These are phyloP conservation scores for Venustaconcha ellipsiformis DNA, from an alignment of 1,140 invertebrate species.

Conservation along the genomic window DNA sequence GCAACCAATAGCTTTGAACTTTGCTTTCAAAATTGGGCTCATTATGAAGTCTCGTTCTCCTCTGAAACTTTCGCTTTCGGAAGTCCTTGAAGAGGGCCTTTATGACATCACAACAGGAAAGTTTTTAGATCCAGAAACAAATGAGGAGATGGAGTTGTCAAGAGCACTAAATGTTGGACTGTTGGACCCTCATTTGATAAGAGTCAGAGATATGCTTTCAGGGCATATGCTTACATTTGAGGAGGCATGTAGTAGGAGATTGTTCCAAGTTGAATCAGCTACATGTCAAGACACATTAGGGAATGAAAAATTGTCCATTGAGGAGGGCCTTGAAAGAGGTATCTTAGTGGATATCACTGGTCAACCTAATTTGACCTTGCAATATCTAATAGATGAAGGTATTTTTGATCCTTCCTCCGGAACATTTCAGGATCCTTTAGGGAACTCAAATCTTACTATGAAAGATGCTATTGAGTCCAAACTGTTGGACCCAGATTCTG, in stretches of 20 bases:
- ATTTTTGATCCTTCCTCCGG: slow-evolving; percentile 46
- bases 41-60: slow-evolving; percentile 86
- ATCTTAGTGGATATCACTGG: slow-evolving; percentile 57
- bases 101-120: slow-evolving; percentile 80
- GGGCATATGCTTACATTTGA: slow-evolving; percentile 81
- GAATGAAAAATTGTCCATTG: slow-evolving; percentile 45
- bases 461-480: slow-evolving; percentile 82
- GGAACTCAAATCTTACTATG: slow-evolving; percentile 42
- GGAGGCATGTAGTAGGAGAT: slow-evolving; percentile 77
- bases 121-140: slow-evolving; percentile 74
- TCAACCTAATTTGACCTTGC: slow-evolving; percentile 56
- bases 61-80: slow-evolving; percentile 84
- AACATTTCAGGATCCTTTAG: slow-evolving; percentile 51
- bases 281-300: slow-evolving; percentile 75
- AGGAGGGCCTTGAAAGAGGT: slow-evolving; percentile 57
- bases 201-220: slow-evolving; percentile 81
- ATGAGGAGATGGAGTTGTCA: slow-evolving; percentile 73
- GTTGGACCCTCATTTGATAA: slow-evolving; percentile 82
- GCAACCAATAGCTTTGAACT: slow-evolving; percentile 83
- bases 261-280: slow-evolving; percentile 80
- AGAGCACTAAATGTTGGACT: slow-evolving; percentile 81
- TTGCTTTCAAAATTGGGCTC: slow-evolving; percentile 87
- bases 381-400: slow-evolving; percentile 58
- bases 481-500: slow-evolving; percentile 82
- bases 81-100: slow-evolving; percentile 85